A percentile compares a stretch with the other conserved stretches of the same genome.
These are phyloP conservation scores for Drosophila nasuta DNA, from an alignment of 1,140 invertebrate species.

Conservation along the genomic window DNA sequence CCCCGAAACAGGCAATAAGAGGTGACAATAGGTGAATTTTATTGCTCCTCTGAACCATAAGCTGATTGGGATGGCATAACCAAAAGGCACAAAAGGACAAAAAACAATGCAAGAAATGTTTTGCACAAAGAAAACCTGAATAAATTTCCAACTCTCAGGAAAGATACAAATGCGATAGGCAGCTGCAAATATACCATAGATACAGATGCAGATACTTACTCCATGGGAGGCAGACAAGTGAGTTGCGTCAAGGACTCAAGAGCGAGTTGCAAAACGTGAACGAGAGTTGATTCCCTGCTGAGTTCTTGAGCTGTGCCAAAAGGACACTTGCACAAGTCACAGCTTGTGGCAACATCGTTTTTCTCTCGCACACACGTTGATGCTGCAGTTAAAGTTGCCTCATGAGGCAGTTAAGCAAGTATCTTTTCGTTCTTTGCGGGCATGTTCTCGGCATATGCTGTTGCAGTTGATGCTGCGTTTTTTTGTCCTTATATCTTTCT, in stretches of 20 bases:
- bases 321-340: slow-evolving; percentile 14
- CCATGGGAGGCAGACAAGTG: slow-evolving; percentile 3
- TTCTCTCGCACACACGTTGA: slow-evolving; percentile 1
- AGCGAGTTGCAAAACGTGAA: slow-evolving; percentile 7
- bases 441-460: slow-evolving; percentile 20
- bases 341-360: slow-evolving; percentile 7
- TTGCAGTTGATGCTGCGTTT: not conserved
- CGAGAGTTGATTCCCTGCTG: slow-evolving; percentile 17
- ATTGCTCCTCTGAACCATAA: slow-evolving; percentile 6
- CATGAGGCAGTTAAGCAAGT: not conserved
- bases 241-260: slow-evolving; percentile 16
- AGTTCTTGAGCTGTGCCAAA: slow-evolving; percentile 9
- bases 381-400: not conserved
- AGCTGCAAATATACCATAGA: slow-evolving; percentile 2
- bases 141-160: slow-evolving; percentile 1
- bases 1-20: not conserved
- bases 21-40: slow-evolving; percentile 7
- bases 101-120: slow-evolving; percentile 5
- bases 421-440: not conserved
- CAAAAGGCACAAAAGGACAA: not conserved
- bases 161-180: slow-evolving; percentile 5
- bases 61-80: slow-evolving; percentile 20
- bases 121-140: slow-evolving; percentile 5
- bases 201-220: slow-evolving; percentile 16
- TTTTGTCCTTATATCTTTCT: not conserved